Conservation (phyloP, 2,888 invertebrate species). For the Dryocosmus kuriphilus region DNA sequence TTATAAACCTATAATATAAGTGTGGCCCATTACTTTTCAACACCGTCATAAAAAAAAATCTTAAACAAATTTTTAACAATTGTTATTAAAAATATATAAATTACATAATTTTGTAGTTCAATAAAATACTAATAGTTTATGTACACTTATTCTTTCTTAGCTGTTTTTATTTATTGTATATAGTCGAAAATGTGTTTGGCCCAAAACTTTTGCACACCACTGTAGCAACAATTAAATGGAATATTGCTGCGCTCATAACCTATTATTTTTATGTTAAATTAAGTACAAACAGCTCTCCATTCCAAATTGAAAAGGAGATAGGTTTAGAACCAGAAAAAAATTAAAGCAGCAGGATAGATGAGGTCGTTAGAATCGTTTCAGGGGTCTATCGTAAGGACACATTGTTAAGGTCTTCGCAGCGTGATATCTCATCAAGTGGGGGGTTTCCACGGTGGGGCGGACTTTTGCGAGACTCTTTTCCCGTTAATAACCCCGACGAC, state of each 20-base stretch:
- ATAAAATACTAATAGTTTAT: too few species aligned
- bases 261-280: background rate
- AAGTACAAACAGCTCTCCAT: background rate
- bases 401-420: slow-evolving; percentile 6
- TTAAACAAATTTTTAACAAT: too few species aligned
- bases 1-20: too few species aligned
- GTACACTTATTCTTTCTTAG: too few species aligned
- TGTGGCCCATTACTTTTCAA: too few species aligned
- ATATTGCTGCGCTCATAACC: background rate
- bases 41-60: too few species aligned
- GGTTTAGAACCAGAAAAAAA: background rate
- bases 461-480: slow-evolving; percentile 2
- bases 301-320: background rate
- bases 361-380: background rate
- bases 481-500: slow-evolving; percentile 21
- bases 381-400: background rate
- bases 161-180: too few species aligned
- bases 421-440: background rate
- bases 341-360: background rate
- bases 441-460: background rate
- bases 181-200: too few species aligned
- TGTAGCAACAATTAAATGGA: too few species aligned
- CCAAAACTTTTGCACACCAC: too few species aligned
- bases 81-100: too few species aligned
- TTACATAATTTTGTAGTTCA: too few species aligned